phyloP scores from a whole-genome alignment of 2,888 invertebrate species.

The Noctua janthe region DNA sequence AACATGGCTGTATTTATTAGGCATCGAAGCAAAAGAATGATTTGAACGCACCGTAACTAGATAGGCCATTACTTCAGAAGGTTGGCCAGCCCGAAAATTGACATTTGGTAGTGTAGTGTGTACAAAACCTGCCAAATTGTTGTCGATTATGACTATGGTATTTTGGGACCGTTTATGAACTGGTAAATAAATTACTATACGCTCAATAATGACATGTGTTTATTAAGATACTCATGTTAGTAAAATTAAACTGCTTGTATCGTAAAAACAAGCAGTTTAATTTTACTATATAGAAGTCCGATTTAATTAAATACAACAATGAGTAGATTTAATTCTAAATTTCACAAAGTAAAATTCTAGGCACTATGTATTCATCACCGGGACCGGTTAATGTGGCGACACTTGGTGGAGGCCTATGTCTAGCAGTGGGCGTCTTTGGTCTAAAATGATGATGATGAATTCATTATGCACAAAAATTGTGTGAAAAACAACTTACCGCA shows the following conservation, averaged over 20 bases:
- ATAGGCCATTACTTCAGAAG: not conserved
- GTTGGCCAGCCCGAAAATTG: conserved; percentile 52
- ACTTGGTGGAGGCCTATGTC: too few species aligned
- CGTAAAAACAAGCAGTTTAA: not conserved
- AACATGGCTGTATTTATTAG: not conserved
- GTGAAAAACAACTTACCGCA: conserved; percentile 30
- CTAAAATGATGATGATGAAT: not conserved
- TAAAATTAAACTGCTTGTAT: not conserved
- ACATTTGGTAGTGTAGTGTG: conserved; percentile 43
- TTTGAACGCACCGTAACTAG: conserved; percentile 50
- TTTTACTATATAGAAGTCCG: not conserved
- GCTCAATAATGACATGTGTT: not conserved
- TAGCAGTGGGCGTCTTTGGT: too few species aligned
- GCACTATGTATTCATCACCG: not conserved
- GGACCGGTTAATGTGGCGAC: too few species aligned
- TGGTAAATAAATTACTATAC: not conserved
- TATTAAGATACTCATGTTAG: not conserved
- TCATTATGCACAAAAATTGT: too few species aligned
- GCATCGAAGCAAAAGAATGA: not conserved
- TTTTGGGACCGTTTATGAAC: not conserved
- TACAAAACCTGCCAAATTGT: not conserved
- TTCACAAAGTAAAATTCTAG: not conserved
- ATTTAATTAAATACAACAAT: not conserved
- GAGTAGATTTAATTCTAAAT: not conserved
- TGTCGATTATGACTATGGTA: not conserved